These are phyloP conservation scores for Heterodera carotae DNA, from an alignment of 1,140 invertebrate species.

Conservation along the genomic window DNA sequence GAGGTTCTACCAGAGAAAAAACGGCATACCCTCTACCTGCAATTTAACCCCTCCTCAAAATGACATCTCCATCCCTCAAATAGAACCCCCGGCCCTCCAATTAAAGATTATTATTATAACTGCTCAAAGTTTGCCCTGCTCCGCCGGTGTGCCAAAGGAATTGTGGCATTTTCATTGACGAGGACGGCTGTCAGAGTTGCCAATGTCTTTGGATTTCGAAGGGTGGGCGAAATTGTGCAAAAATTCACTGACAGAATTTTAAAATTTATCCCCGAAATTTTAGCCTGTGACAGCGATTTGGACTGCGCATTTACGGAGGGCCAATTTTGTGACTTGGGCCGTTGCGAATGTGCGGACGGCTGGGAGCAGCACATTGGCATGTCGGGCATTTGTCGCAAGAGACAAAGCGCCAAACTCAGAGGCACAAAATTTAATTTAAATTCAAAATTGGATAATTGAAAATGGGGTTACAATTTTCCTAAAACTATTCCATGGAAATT, in stretches of 20 bases:
- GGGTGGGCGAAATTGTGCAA: slow-evolving; percentile 19
- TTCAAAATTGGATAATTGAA: too few relatives aligned
- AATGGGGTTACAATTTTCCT: too few relatives aligned
- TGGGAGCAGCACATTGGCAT: slow-evolving; percentile 25
- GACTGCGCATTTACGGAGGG: slow-evolving; percentile 34
- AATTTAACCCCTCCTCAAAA: too few relatives aligned
- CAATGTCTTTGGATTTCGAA: slow-evolving; percentile 41
- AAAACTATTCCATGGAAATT: too few relatives aligned
- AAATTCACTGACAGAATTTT: slow-evolving; percentile 1
- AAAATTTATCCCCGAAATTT: slow-evolving; percentile 21
- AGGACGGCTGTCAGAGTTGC: slow-evolving; percentile 40
- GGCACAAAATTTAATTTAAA: too few relatives aligned
- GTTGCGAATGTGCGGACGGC: slow-evolving; percentile 38
- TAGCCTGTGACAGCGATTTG: slow-evolving; percentile 32
- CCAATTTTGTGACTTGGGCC: slow-evolving; percentile 43
- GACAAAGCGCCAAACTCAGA: background rate
- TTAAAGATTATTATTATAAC: background rate
- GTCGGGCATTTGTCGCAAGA: background rate
- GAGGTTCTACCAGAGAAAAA: too few relatives aligned
- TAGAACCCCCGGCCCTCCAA: too few relatives aligned
- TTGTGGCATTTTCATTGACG: slow-evolving; percentile 37
- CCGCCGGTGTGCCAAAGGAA: slow-evolving; percentile 38
- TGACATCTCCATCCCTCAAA: too few relatives aligned
- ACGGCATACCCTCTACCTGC: too few relatives aligned
- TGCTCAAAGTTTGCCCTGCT: slow-evolving; percentile 15